These are phyloP conservation scores for Herminia tarsipennalis DNA, from an alignment of 2,888 invertebrate species.

Conservation along the genomic window DNA sequence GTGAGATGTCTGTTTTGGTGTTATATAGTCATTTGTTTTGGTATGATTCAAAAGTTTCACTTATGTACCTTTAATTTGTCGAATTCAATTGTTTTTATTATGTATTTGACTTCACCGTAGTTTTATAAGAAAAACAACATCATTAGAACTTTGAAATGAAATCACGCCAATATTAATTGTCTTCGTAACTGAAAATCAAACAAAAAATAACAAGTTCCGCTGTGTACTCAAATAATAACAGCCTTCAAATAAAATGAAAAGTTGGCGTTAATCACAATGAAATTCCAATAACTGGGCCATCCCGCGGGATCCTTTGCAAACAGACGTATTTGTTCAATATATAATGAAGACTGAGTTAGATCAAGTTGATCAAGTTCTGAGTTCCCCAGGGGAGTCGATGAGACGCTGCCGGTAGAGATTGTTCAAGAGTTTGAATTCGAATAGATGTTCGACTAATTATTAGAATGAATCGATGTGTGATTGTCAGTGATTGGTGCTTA, in stretches of 20 bases:
- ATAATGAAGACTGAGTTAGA: constrained; percentile 53
- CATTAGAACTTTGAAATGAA: neutral
- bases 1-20: too few species aligned
- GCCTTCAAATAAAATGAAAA: constrained; percentile 37
- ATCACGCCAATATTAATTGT: constrained; percentile 6
- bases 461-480: constrained; percentile 10
- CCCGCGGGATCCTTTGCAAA: constrained; percentile 42
- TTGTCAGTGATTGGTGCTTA: constrained; percentile 1
- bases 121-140: neutral
- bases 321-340: constrained; percentile 50
- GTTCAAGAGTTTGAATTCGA: constrained; percentile 40
- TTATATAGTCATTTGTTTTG: too few species aligned
- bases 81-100: too few species aligned
- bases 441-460: constrained; percentile 42
- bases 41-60: too few species aligned
- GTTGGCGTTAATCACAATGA: constrained; percentile 44
- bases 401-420: constrained; percentile 30
- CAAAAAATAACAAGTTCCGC: constrained; percentile 35
- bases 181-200: constrained; percentile 28
- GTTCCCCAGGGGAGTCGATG: constrained; percentile 33
- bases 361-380: constrained; percentile 39
- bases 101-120: too few species aligned
- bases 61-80: too few species aligned
- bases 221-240: constrained; percentile 28
- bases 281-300: constrained; percentile 37